Evolutionary conservation across 1,140 invertebrate species (phyloP).

Genomic region (Brachionus plicatilis): DNA sequence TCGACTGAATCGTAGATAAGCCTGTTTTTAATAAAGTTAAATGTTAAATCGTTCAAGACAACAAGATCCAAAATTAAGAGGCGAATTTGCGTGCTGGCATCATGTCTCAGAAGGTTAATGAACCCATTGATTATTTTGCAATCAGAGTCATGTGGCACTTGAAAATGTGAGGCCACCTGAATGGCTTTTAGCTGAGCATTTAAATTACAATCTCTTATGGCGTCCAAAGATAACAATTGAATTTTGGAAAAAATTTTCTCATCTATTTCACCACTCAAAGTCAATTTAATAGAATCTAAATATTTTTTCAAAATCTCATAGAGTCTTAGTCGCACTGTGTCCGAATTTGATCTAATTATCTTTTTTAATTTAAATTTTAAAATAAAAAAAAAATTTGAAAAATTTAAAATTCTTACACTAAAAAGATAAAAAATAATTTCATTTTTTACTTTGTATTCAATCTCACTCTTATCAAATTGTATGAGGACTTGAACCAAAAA

Average conservation of each 20-base stretch:
- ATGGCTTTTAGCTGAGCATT: background rate
- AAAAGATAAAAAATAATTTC: background rate
- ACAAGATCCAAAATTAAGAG: background rate
- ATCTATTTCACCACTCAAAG: slow-evolving; percentile 21
- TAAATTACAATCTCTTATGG: background rate
- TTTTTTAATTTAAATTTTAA: background rate
- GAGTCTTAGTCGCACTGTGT: background rate
- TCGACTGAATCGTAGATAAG: slow-evolving; percentile 15
- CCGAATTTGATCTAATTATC: background rate
- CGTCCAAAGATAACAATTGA: background rate
- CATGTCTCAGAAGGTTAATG: background rate
- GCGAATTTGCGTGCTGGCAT: background rate
- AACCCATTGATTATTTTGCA: slow-evolving; percentile 17
- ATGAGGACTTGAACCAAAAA: background rate
- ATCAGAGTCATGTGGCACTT: background rate
- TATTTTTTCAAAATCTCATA: slow-evolving; percentile 7
- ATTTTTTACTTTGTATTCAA: background rate
- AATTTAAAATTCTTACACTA: background rate
- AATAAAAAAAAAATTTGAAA: background rate
- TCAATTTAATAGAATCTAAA: background rate
- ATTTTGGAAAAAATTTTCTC: slow-evolving; percentile 10
- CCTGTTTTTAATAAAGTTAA: slow-evolving; percentile 2
- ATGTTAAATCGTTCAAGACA: slow-evolving; percentile 19
- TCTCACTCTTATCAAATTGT: background rate
- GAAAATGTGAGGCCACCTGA: background rate